Conservation (phyloP, 2,888 invertebrate genomes). For the Drosophila meridionalis region DNA sequence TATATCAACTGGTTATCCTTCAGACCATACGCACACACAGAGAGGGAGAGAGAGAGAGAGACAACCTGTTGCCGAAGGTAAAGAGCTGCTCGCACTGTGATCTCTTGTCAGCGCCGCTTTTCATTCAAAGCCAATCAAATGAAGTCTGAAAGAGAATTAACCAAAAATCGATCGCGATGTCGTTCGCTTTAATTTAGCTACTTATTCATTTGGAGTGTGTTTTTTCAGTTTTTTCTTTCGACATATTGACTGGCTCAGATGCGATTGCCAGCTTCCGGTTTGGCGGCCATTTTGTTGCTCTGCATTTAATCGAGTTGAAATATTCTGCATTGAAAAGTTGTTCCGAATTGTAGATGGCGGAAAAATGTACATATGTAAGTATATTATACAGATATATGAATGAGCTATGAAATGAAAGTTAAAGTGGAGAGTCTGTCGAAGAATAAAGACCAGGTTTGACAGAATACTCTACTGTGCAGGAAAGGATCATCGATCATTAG, state of each 20-base stretch:
- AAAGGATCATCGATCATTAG: no score
- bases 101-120: conserved; percentile 15
- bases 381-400: neutral
- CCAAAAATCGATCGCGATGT: conserved; percentile 25
- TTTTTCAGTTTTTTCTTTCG: neutral
- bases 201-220: neutral
- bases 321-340: conserved; percentile 1
- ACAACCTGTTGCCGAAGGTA: conserved; percentile 43
- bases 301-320: conserved; percentile 6
- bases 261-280: conserved; percentile 24
- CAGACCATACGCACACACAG: conserved; percentile 29
- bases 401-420: neutral
- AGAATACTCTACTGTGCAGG: no score
- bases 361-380: neutral
- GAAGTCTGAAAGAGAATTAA: conserved; percentile 9
- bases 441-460: no score
- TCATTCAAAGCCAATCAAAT: conserved; percentile 32
- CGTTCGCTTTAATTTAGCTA: conserved; percentile 14
- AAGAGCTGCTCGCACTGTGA: conserved; percentile 34
- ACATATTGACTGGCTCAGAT: neutral
- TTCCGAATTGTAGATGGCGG: neutral
- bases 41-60: neutral
- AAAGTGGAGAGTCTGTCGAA: neutral
- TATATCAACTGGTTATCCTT: conserved; percentile 54
- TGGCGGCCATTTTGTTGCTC: conserved; percentile 8